Base-by-base conservation (phyloP, 2,113 vertebrate species). In the Amphiprion percula region DNA sequence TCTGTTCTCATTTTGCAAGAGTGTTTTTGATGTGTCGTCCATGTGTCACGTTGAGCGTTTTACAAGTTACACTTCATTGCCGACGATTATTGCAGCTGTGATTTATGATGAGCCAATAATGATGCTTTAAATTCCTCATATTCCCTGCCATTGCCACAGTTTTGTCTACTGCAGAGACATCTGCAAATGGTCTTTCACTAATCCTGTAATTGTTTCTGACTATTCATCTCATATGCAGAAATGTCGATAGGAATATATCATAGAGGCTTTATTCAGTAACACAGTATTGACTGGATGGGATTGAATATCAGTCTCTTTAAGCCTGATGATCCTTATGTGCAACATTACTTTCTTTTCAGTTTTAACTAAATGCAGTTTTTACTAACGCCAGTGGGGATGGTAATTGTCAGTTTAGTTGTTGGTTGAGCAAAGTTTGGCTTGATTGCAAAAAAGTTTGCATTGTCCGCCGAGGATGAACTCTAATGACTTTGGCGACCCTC, bases 21-120 rank as follows among this genome's bases (percentile, higher is more conserved):
- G 10, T 58, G 19, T 79, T 74, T 41, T 44, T 50, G 61, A 56
- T 24, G 12, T 56, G 49, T 46, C 30, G 60, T 66, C 28, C 24
- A 68, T 75, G n/a, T 54, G 50, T 69, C 76, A 63, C 16, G 63
- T 56, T 39, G 11, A 12, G 4, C 59, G 65, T 62, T 76, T 84
- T 19, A 85, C 55, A 77, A 81, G 64, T 53, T 49, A 23, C 5
- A 33, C 17, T 55, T 74, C 58, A 62, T 54, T 44, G 28, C 53
- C 62, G 41, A 47, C 50, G 0, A 49, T 73, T 74, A 60, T 58
- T 47, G 56, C 65, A 67, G 63, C 76, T 82, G 78, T 79, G 75
- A 83, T 50, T 61, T 75, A 28, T 59, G 60, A 73, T 37, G 41
- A 66, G 62, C 23, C 44, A 33, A 79, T 81, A 50, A 65, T 55